phyloP scores from a whole-genome alignment of 2,888 invertebrate genomes.

The Arctia plantaginis region DNA sequence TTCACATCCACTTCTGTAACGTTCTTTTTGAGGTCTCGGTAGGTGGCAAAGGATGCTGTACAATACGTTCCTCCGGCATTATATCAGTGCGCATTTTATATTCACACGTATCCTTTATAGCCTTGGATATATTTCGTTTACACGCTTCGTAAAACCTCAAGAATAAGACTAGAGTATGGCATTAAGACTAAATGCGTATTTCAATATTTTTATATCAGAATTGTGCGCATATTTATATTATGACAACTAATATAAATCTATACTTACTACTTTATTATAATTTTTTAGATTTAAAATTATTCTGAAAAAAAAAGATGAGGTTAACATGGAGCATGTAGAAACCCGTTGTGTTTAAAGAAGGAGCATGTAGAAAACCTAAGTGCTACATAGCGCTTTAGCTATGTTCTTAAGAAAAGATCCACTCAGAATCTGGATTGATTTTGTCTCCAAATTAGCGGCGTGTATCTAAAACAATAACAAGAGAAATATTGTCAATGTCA shows the following conservation, averaged over 20 bases:
- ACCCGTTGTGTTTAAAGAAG: not conserved
- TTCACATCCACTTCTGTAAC: conserved; percentile 42
- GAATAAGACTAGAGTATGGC: not conserved
- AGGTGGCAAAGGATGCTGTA: conserved; percentile 34
- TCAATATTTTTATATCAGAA: not conserved
- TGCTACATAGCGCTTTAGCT: not conserved
- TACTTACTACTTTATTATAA: not conserved
- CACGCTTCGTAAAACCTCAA: not conserved
- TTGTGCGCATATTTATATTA: not conserved
- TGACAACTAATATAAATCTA: not conserved
- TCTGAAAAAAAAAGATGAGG: not conserved
- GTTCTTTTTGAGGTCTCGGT: conserved; percentile 41
- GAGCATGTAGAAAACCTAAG: not conserved
- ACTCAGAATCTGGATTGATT: not conserved
- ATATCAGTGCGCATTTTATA: conserved; percentile 42
- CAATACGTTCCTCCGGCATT: conserved; percentile 40
- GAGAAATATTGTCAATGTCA: not conserved
- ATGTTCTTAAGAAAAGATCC: not conserved
- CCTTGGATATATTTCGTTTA: conserved; percentile 18
- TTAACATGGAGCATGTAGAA: not conserved
- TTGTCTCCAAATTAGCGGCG: not conserved
- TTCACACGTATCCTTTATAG: conserved; percentile 39
- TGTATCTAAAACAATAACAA: not conserved
- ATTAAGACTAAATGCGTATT: not conserved
- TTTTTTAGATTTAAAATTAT: not conserved